These are phyloP conservation scores for Odontomachus brunneus DNA, from an alignment of 1,140 invertebrate species.

Conservation along the genomic window DNA sequence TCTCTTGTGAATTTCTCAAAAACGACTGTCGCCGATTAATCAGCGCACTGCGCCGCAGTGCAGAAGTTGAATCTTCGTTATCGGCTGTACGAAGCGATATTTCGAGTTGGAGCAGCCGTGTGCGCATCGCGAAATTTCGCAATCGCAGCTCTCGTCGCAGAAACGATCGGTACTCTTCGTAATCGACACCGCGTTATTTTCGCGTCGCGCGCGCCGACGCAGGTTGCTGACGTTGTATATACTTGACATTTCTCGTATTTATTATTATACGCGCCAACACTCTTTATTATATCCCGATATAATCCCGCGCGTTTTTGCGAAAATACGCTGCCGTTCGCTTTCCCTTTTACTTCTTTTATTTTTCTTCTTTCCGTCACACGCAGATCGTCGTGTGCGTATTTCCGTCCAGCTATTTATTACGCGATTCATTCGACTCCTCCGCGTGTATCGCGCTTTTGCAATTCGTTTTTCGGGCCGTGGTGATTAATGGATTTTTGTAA, in stretches of 20 bases:
- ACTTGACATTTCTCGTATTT: not conserved
- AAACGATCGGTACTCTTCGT: constrained; percentile 2
- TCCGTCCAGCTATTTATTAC: not conserved
- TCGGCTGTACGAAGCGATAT: not conserved
- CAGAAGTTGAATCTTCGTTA: constrained; percentile 3
- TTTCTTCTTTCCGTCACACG: too few species aligned
- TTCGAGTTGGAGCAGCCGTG: not conserved
- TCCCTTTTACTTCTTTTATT: too few species aligned
- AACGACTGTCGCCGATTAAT: constrained; percentile 16
- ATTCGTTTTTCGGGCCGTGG: not conserved
- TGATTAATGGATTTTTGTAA: constrained; percentile 14
- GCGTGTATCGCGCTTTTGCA: not conserved
- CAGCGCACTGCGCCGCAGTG: not conserved
- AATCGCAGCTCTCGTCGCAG: not conserved
- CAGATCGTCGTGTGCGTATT: not conserved
- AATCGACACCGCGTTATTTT: constrained; percentile 9
- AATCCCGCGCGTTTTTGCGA: too few species aligned
- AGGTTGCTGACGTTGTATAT: not conserved
- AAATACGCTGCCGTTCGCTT: too few species aligned
- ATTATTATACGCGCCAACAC: too few species aligned
- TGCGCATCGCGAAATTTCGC: not conserved
- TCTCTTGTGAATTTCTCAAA: constrained; percentile 33
- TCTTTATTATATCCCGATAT: too few species aligned
- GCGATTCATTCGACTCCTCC: not conserved
- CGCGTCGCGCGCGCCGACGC: too few species aligned